Percentiles rank a stretch among this genome's conserved stretches.
These are phyloP conservation scores for Choloepus hoffmanni DNA, from an alignment of 2,113 vertebrate species.

Conservation along the genomic window DNA sequence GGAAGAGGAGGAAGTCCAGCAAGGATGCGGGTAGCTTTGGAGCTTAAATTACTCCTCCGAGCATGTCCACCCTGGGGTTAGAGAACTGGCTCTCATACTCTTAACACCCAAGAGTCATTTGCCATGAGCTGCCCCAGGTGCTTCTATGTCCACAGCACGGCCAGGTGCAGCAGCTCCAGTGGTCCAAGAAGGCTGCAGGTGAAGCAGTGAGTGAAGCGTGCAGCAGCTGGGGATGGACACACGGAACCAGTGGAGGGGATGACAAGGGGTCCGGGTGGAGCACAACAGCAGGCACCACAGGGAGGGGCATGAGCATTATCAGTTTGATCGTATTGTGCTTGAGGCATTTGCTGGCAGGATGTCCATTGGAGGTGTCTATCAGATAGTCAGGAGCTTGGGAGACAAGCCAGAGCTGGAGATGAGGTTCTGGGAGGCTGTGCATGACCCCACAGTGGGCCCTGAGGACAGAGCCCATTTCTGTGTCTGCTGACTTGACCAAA, in stretches of 20 bases:
- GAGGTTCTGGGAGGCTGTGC: background rate
- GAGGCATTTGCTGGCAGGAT: background rate
- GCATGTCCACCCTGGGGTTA: background rate
- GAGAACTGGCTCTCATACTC: background rate
- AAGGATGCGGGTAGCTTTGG: background rate
- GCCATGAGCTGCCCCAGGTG: background rate
- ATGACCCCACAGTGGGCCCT: background rate
- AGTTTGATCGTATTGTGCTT: fast-evolving
- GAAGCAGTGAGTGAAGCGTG: background rate
- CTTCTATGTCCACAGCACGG: background rate
- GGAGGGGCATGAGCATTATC: too few relatives aligned
- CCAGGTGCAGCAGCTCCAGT: background rate
- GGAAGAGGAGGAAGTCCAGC: background rate
- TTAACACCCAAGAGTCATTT: background rate
- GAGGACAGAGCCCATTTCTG: too few relatives aligned
- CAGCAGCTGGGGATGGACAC: background rate
- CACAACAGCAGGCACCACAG: too few relatives aligned
- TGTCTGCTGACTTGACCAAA: background rate
- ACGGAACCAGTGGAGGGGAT: background rate
- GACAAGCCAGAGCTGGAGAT: background rate
- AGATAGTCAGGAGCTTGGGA: background rate
- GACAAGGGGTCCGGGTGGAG: background rate
- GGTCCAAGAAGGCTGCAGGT: background rate
- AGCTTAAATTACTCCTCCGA: background rate
- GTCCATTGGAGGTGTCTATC: background rate